Conservation (phyloP, 2,113 vertebrate genomes). For the Porphyrio hochstetteri region DNA sequence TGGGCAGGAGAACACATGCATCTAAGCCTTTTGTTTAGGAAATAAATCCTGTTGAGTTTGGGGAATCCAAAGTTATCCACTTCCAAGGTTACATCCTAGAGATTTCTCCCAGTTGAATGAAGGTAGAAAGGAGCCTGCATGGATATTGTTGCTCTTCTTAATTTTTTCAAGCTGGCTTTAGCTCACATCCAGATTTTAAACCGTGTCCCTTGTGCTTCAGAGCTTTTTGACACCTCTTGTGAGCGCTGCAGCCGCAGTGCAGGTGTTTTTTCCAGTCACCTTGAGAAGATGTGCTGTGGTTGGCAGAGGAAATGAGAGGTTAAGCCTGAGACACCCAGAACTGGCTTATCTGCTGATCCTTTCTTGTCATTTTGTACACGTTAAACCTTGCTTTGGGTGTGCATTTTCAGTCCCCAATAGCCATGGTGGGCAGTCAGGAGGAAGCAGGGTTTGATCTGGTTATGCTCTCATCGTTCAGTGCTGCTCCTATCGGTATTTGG, state of each 20-base stretch:
- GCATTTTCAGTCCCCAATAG: background rate
- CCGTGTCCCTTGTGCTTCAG: background rate
- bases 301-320: background rate
- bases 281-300: background rate
- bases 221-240: background rate
- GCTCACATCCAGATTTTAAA: background rate
- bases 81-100: background rate
- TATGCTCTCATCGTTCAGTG: background rate
- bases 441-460: background rate
- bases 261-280: background rate
- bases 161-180: background rate
- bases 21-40: background rate
- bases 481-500: background rate
- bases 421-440: background rate
- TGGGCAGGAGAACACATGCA: background rate
- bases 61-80: background rate
- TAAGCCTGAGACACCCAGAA: background rate
- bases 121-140: background rate
- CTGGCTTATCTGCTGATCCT: background rate
- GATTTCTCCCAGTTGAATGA: background rate
- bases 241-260: background rate
- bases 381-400: background rate
- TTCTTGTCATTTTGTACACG: background rate
- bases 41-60: background rate
- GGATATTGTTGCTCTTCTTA: background rate